phyloP scores from a whole-genome alignment of 1,140 invertebrate genomes.

The Camponotus pennsylvanicus region DNA sequence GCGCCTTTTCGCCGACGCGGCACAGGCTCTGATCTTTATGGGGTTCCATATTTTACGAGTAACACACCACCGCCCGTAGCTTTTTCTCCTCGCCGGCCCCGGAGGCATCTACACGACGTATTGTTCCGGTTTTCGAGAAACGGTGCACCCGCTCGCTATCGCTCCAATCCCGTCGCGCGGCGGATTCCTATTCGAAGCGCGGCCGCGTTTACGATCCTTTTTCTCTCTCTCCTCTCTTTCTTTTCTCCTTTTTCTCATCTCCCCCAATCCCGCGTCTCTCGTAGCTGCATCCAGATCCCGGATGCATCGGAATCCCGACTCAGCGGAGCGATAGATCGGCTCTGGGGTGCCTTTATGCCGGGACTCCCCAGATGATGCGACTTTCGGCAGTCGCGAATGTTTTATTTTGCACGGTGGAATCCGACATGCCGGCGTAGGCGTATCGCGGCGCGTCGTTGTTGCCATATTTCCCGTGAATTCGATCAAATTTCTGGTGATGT shows the following conservation, averaged over 20 bases:
- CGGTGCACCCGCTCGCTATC: conserved; percentile 52
- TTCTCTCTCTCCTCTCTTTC: neutral
- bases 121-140: conserved; percentile 69
- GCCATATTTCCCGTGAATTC: neutral
- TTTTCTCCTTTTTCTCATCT: neutral
- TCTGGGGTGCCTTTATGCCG: conserved; percentile 13
- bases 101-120: conserved; percentile 67
- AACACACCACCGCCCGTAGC: conserved; percentile 57
- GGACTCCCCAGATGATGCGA: neutral
- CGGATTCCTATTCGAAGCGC: conserved; percentile 25
- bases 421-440: conserved; percentile 14
- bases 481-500: conserved; percentile 30
- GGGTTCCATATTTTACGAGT: conserved; percentile 75
- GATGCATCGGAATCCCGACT: conserved; percentile 48
- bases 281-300: conserved; percentile 28
- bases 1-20: conserved; percentile 71
- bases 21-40: conserved; percentile 74
- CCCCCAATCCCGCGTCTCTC: neutral
- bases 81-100: conserved; percentile 57
- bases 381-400: conserved; percentile 27
- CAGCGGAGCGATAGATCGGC: conserved; percentile 44
- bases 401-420: conserved; percentile 27
- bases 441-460: conserved; percentile 4
- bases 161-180: conserved; percentile 27
- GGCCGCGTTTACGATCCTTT: conserved; percentile 13